Evolutionary conservation across 2,797 vertebrate genomes (phyloP).

Genomic region (Acanthurus lineatus): DNA sequence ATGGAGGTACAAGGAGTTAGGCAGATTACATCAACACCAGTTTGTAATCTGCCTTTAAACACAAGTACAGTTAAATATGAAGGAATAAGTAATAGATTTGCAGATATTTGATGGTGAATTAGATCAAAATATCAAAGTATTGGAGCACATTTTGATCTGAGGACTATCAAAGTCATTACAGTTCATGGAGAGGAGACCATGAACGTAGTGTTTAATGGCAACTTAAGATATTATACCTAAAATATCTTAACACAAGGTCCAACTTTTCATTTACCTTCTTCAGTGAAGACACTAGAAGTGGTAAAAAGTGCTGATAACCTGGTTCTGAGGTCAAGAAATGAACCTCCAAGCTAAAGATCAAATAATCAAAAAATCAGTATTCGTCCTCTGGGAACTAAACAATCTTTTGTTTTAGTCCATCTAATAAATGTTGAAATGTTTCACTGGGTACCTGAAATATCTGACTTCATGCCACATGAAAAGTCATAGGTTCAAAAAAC

Average conservation of each 20-base stretch:
- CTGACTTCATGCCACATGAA: no score
- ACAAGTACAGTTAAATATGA: no score
- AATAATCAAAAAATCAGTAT: neutral
- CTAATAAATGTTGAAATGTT: neutral
- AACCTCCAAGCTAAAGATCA: neutral
- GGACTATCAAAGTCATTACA: no score
- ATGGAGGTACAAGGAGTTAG: no score
- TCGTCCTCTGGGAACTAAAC: neutral
- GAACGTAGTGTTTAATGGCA: neutral
- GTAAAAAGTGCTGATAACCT: neutral
- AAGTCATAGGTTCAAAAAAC: no score
- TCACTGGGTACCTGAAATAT: neutral
- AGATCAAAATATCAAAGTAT: no score
- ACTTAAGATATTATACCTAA: neutral
- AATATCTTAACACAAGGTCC: neutral
- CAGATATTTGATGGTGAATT: no score
- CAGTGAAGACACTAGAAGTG: neutral
- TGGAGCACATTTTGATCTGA: no score
- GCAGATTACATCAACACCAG: no score
- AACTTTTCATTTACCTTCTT: neutral
- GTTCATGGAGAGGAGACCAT: neutral
- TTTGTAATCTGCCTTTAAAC: no score
- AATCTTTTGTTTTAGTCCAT: neutral
- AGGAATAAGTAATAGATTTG: no score
- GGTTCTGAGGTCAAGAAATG: neutral